Base-by-base conservation (phyloP, 2,797 vertebrate genomes). In the Sebastes melanostomus region DNA sequence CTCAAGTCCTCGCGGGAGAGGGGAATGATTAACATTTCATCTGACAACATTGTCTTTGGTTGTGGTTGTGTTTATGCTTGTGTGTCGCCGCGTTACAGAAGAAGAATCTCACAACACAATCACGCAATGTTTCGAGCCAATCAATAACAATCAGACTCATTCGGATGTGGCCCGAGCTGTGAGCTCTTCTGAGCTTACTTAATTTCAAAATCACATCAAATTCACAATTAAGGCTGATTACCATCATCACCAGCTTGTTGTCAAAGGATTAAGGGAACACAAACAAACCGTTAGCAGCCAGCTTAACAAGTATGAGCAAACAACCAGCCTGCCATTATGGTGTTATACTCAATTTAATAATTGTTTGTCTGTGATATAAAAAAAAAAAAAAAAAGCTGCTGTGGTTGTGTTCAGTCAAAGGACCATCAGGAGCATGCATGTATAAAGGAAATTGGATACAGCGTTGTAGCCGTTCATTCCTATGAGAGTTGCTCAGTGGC, bases 161-260 rank as follows among this genome's bases (percentile, higher is more conserved):
- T 80, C 34, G 12, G 72, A 83, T 71, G 54, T 69, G 79, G 77
- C 77, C 69, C 27, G 46, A 80, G 80, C 80, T 63, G 42, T 60
- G 61, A 78, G 78, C 66, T 65, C 68, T 70, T 32, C 59, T 69
- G 38, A 55, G 73, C 46, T 61, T 56, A 34, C 25, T 27, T 73
- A 62, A 87, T 90, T 91, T 84, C 46, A 86, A 83, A 91, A 88
- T 89, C 38, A 73, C 80, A 88, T 81, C 66, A 84, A 79, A 89
- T 77, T 86, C 75, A 84, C 74, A 91, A 89, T 92, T 89, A 88
- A 52, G 24, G 36, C 70, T 89, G 90, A 89, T 91, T 84, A 84
- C 62, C 56, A 86, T 88, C 80, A 80, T 87, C 72, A 59, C 67
- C 6, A 24, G 68, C 78, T 88, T 87, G 84, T 86, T 77, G 78